Evolutionary conservation across 2,113 vertebrate species (phyloP).

Genomic region (Sphyrna mokarran): DNA sequence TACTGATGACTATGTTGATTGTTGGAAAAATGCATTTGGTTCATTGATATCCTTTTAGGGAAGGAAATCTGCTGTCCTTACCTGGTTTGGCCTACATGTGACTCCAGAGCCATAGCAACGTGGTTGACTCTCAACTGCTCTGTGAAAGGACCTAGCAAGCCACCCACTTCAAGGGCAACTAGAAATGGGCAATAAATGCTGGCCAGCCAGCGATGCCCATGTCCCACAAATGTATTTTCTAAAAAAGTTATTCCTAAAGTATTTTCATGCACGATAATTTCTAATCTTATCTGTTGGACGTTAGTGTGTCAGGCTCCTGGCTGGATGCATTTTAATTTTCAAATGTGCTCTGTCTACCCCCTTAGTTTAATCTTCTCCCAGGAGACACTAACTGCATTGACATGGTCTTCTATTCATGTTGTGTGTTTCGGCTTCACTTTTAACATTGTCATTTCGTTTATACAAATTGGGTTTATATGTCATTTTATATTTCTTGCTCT

Average conservation of each 20-base stretch:
- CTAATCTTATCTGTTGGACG: background rate
- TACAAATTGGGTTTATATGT: slow-evolving; percentile 31
- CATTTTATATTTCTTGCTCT: slow-evolving; percentile 4
- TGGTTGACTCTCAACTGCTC: no score
- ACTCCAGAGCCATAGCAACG: no score
- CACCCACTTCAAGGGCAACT: no score
- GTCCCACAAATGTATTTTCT: no score
- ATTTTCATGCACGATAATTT: background rate
- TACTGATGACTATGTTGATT: no score
- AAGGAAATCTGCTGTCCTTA: no score
- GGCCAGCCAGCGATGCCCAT: no score
- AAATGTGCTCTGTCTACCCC: background rate
- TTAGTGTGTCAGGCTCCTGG: background rate
- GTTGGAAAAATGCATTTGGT: no score
- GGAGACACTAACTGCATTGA: background rate
- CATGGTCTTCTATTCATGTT: background rate
- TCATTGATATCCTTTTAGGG: no score
- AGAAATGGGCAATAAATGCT: no score
- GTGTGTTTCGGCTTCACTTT: background rate
- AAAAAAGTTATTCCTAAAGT: background rate
- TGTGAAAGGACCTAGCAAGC: no score
- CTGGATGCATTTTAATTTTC: background rate
- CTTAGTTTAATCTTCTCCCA: background rate
- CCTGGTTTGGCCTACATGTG: no score
- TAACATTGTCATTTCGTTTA: slow-evolving; percentile 23